phyloP scores from a whole-genome alignment of 2,113 vertebrate genomes.

The Tachuris rubrigastra region DNA sequence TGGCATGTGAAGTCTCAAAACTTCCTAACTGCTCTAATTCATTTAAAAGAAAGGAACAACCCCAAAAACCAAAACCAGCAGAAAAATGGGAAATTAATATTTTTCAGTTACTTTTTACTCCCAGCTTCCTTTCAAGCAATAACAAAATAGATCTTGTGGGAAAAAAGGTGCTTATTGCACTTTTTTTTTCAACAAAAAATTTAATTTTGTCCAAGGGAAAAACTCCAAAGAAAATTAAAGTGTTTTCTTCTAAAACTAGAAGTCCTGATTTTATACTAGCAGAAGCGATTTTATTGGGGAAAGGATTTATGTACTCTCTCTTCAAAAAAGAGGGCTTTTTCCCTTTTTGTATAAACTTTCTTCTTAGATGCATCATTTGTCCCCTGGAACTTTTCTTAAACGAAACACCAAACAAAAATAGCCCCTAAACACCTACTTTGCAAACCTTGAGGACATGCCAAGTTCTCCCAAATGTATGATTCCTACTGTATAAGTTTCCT shows the following conservation, averaged over 20 bases:
- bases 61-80: too few species aligned
- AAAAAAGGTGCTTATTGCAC: neutral
- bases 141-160: neutral
- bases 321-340: neutral
- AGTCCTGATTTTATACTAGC: neutral
- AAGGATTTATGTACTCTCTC: fast-evolving
- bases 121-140: neutral
- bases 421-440: neutral
- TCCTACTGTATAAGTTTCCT: neutral
- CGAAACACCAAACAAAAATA: neutral
- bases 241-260: neutral
- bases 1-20: neutral
- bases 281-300: neutral
- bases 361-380: neutral
- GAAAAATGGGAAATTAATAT: neutral
- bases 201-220: neutral
- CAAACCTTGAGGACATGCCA: neutral
- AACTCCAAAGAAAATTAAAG: neutral
- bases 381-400: neutral
- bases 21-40: neutral
- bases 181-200: neutral
- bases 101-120: neutral
- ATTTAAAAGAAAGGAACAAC: neutral
- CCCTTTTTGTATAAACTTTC: neutral
- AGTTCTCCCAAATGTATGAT: neutral